Evolutionary conservation across 1,140 invertebrate species (phyloP).

Genomic region (Pomacea maculata): DNA sequence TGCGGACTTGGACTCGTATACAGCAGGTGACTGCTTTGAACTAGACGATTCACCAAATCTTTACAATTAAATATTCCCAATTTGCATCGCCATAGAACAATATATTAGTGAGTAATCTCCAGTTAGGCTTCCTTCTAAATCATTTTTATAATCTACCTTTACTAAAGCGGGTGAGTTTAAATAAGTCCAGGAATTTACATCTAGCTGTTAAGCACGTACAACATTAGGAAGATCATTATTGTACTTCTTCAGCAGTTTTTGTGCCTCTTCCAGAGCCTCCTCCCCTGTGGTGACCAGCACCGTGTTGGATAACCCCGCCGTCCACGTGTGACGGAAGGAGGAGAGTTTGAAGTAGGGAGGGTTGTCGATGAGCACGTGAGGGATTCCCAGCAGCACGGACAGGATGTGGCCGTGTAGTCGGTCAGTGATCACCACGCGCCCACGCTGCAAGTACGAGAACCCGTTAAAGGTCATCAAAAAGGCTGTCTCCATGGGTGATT

Average conservation of each 20-base stretch:
- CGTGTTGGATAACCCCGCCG: conserved; percentile 12
- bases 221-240: neutral
- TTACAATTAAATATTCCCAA: too few species aligned
- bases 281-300: conserved; percentile 1
- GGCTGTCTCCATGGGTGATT: neutral
- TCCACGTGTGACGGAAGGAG: conserved; percentile 34
- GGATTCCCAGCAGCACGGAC: conserved; percentile 29
- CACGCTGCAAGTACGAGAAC: conserved; percentile 19
- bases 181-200: too few species aligned
- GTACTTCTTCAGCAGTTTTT: conserved; percentile 22
- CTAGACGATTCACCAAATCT: too few species aligned
- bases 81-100: too few species aligned
- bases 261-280: conserved; percentile 11
- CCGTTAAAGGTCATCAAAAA: conserved; percentile 8
- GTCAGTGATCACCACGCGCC: conserved; percentile 33
- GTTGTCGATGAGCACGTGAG: conserved; percentile 36
- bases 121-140: too few species aligned
- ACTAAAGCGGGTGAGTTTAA: too few species aligned
- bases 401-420: conserved; percentile 40
- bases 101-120: too few species aligned
- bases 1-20: too few species aligned
- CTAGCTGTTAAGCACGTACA: too few species aligned
- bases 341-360: conserved; percentile 24
- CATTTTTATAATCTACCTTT: too few species aligned
- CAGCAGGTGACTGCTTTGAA: too few species aligned